These are phyloP conservation scores for Cottoperca gobio DNA, from an alignment of 2,797 vertebrate species.

Conservation along the genomic window DNA sequence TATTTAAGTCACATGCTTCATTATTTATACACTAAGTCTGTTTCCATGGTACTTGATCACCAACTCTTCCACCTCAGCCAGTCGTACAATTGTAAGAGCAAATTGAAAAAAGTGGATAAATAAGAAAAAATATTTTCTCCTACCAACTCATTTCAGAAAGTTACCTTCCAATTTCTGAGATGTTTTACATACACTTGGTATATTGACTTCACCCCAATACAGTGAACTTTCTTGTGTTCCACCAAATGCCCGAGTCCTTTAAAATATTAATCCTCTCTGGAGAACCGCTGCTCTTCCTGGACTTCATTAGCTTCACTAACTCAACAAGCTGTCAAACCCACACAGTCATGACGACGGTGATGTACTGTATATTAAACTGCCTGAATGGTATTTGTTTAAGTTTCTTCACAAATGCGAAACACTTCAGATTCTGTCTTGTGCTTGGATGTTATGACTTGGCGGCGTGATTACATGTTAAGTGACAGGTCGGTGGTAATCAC, in stretches of 20 bases:
- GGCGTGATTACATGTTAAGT: constrained; percentile 16
- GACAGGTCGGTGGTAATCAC: constrained; percentile 31
- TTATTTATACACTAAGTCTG: not conserved
- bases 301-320: constrained; percentile 38
- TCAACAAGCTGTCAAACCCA: constrained; percentile 36
- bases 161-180: not conserved
- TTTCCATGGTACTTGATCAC: not conserved
- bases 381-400: constrained; percentile 40
- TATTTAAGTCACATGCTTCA: too few relatives aligned
- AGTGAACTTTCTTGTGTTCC: not conserved
- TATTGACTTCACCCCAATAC: constrained; percentile 10
- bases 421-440: constrained; percentile 21
- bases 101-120: too few relatives aligned
- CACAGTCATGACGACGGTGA: not conserved
- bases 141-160: not conserved
- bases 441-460: constrained; percentile 11
- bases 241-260: constrained; percentile 26
- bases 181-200: not conserved
- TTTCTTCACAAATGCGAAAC: constrained; percentile 23
- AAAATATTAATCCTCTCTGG: constrained; percentile 21
- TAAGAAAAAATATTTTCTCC: too few relatives aligned
- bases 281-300: constrained; percentile 41
- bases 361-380: constrained; percentile 6
- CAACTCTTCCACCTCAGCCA: not conserved
- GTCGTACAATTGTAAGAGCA: not conserved